phyloP scores from a whole-genome alignment of 2,113 vertebrate species.

The Sphaerodactylus townsendi region DNA sequence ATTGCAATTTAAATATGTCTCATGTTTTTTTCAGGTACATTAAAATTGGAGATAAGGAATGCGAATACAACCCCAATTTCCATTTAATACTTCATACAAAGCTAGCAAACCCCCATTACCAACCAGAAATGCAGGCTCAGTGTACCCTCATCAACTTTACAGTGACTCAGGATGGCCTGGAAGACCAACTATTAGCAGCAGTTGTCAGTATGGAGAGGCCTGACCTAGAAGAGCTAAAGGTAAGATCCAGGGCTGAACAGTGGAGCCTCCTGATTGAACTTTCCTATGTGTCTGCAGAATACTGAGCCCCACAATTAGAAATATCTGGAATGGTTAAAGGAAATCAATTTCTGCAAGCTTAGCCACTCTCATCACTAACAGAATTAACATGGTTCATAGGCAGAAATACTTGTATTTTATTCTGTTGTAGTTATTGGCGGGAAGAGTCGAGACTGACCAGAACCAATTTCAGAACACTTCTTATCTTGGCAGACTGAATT shows the following conservation, averaged over 20 bases:
- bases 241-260: constrained; percentile 28
- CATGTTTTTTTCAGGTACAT: constrained; percentile 78
- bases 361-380: background rate
- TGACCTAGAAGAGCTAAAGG: constrained; percentile 94
- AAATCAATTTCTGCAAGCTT: background rate
- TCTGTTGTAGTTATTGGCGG: background rate
- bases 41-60: constrained; percentile 94
- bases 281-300: background rate
- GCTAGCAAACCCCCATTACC: constrained; percentile 93
- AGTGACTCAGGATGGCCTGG: constrained; percentile 88
- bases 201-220: constrained; percentile 93
- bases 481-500: too few relatives aligned
- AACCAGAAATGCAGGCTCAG: constrained; percentile 95
- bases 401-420: background rate
- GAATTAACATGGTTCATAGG: background rate
- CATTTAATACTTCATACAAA: constrained; percentile 95
- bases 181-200: constrained; percentile 90
- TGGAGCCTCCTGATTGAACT: background rate
- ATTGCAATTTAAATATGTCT: accelerated
- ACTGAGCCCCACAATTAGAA: background rate
- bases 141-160: constrained; percentile 96
- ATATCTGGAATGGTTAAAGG: background rate
- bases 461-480: too few relatives aligned
- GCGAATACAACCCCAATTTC: constrained; percentile 88
- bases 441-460: too few relatives aligned